These are phyloP conservation scores for Hoplodrina ambigua DNA, from an alignment of 2,888 invertebrate genomes.

Conservation along the genomic window DNA sequence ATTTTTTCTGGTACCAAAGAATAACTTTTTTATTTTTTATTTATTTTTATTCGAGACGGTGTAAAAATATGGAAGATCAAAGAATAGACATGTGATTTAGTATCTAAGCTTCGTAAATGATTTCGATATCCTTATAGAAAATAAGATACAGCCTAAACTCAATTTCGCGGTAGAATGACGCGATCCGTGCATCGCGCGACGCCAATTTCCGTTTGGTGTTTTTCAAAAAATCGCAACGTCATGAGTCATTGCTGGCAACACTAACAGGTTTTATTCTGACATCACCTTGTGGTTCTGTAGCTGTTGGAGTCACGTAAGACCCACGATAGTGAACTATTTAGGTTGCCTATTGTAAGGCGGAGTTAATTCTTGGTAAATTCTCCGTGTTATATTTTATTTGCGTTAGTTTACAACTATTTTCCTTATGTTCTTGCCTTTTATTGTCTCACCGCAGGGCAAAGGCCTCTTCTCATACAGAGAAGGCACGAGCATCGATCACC, in stretches of 20 bases:
- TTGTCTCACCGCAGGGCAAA: too few relatives aligned
- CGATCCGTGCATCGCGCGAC: slow-evolving; percentile 41
- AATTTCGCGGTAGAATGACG: slow-evolving; percentile 49
- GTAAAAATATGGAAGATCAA: too few relatives aligned
- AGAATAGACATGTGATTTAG: neutral
- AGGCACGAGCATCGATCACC: too few relatives aligned
- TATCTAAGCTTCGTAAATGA: slow-evolving; percentile 3
- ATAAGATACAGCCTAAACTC: slow-evolving; percentile 28
- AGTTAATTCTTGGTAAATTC: slow-evolving; percentile 35
- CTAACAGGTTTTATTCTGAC: slow-evolving; percentile 61
- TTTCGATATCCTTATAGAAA: slow-evolving; percentile 12
- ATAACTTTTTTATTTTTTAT: too few relatives aligned
- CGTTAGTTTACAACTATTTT: slow-evolving; percentile 28
- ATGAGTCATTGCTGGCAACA: slow-evolving; percentile 47
- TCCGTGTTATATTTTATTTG: slow-evolving; percentile 26
- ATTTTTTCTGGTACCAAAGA: too few relatives aligned
- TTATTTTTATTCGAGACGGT: too few relatives aligned
- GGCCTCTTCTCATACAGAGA: too few relatives aligned
- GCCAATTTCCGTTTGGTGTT: slow-evolving; percentile 57
- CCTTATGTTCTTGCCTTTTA: neutral
- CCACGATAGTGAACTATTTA: slow-evolving; percentile 26
- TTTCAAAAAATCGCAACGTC: slow-evolving; percentile 40
- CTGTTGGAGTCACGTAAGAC: slow-evolving; percentile 32
- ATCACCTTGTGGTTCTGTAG: slow-evolving; percentile 46
- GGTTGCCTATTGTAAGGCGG: slow-evolving; percentile 29